Percentiles rank a stretch among this genome's conserved stretches.
Conservation (phyloP, 2,113 vertebrate genomes). For the Hystrix cristata region DNA sequence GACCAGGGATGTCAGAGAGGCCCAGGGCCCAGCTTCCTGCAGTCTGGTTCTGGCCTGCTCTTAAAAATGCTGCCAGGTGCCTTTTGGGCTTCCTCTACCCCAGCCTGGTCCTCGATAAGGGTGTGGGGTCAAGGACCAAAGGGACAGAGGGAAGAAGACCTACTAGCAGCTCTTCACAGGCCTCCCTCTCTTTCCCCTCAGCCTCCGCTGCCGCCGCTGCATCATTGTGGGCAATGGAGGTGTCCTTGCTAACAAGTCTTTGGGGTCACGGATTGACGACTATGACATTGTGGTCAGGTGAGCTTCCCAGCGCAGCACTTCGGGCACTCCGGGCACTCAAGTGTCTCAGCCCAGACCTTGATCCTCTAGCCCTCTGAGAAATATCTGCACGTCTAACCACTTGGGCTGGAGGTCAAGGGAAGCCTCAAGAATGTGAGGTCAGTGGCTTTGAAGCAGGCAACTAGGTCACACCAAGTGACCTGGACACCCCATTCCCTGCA, state of each 20-base stretch:
- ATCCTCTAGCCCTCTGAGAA: background rate
- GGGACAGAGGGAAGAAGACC: background rate
- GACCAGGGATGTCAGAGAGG: background rate
- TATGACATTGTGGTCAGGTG: constrained; percentile 98
- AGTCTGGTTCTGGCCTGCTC: constrained; percentile 50
- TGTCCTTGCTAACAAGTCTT: constrained; percentile 97
- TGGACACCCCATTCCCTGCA: background rate
- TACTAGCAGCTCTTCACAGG: background rate
- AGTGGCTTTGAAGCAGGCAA: background rate
- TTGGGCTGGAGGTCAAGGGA: background rate
- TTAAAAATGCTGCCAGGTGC: constrained; percentile 1
- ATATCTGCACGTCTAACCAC: background rate
- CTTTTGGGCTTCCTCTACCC: background rate
- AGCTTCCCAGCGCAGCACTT: constrained; percentile 77
- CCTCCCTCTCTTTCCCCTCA: constrained; percentile 77
- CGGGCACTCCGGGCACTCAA: background rate
- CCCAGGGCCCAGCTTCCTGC: background rate
- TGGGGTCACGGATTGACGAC: constrained; percentile 96
- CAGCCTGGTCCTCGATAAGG: constrained; percentile 52
- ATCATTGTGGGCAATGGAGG: constrained; percentile 98
- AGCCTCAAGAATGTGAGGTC: background rate
- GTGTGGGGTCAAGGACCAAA: background rate
- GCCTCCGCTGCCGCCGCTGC: constrained; percentile 96
- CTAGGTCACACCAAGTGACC: background rate
- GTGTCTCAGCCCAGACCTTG: background rate